Evolutionary conservation across 2,113 vertebrate genomes (phyloP).

Genomic region (Orientallactaga bullata): DNA sequence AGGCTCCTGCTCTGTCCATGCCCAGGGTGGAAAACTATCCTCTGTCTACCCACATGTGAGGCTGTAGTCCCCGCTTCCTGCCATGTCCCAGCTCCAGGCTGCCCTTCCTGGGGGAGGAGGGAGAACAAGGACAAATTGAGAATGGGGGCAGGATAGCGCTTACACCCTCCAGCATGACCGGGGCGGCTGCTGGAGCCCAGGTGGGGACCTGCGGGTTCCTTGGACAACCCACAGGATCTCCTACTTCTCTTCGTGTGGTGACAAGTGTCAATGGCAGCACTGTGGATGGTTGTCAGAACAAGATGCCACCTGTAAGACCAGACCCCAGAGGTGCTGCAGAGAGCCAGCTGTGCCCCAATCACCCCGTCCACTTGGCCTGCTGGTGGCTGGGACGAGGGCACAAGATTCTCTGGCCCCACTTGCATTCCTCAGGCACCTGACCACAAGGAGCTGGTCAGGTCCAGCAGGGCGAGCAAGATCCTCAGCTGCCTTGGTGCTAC

Average conservation of each 20-base stretch:
- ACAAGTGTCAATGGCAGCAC: fast-evolving
- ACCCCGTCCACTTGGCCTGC: fast-evolving
- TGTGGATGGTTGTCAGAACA: fast-evolving
- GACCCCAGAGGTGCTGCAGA: not conserved
- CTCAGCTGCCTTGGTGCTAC: fast-evolving
- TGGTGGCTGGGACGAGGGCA: not conserved
- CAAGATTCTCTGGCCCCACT: not conserved
- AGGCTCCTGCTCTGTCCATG: not conserved
- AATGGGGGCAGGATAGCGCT: not conserved
- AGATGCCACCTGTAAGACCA: fast-evolving
- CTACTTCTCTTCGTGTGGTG: not conserved
- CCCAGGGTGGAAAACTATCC: not conserved
- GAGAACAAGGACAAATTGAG: slow-evolving; percentile 54
- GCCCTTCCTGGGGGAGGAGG: not conserved
- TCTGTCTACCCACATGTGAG: not conserved
- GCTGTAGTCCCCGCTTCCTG: fast-evolving
- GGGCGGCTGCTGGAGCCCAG: not conserved
- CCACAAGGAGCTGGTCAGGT: not conserved
- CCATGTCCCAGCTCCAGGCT: not conserved
- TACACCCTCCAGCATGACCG: not conserved
- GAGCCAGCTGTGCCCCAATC: not conserved
- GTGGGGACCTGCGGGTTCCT: not conserved
- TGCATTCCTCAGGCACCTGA: not conserved
- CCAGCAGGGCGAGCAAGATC: fast-evolving
- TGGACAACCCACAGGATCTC: not conserved